Evolutionary conservation across 2,113 vertebrate species (phyloP).

Genomic region (Platichthys flesus): DNA sequence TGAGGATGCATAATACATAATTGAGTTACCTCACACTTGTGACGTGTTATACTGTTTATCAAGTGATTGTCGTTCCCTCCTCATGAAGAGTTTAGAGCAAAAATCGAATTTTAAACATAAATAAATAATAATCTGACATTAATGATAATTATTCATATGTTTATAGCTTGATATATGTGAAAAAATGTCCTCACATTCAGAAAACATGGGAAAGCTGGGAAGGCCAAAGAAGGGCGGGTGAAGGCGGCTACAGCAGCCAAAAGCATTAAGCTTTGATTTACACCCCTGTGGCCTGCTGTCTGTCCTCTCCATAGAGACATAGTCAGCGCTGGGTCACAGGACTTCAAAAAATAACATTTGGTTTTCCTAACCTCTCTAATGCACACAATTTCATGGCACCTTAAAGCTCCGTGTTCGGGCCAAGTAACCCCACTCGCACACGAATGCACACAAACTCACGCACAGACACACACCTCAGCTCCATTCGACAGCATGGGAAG

Average conservation of each 20-base stretch:
- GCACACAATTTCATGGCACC: conserved; percentile 77
- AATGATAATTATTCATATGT: too few species aligned
- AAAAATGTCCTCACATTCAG: conserved; percentile 61
- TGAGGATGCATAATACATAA: too few species aligned
- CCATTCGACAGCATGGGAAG: conserved; percentile 26
- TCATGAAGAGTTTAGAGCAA: too few species aligned
- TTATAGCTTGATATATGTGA: conserved; percentile 24
- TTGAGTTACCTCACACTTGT: too few species aligned
- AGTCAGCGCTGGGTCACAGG: conserved; percentile 71
- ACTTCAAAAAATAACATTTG: conserved; percentile 84
- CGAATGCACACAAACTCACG: conserved; percentile 12
- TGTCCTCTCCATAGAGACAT: conserved; percentile 74
- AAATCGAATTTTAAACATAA: too few species aligned
- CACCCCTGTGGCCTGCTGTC: conserved; percentile 72
- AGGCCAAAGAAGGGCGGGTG: conserved; percentile 47
- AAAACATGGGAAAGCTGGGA: conserved; percentile 49
- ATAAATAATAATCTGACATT: too few species aligned
- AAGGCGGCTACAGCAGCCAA: conserved; percentile 77
- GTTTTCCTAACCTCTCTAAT: conserved; percentile 79
- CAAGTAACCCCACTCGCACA: conserved; percentile 45
- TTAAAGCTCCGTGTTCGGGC: conserved; percentile 63
- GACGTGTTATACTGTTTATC: too few species aligned
- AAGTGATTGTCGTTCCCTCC: too few species aligned
- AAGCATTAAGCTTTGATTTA: conserved; percentile 83
- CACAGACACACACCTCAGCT: conserved; percentile 15